phyloP scores from a whole-genome alignment of 2,888 invertebrate species.

The Lepidocyrtinus sp. region DNA sequence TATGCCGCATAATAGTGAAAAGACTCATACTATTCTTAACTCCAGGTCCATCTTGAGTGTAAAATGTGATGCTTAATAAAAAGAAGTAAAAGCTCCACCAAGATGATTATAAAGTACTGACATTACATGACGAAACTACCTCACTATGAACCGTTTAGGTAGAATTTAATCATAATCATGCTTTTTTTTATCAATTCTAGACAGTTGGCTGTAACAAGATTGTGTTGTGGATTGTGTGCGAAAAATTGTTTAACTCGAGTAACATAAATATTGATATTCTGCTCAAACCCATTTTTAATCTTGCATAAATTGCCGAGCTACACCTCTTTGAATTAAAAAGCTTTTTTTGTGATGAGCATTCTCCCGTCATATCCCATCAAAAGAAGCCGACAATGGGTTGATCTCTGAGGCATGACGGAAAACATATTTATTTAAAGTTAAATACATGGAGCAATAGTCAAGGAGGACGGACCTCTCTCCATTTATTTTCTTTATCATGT shows the following conservation, averaged over 20 bases:
- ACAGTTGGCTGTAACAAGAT: not conserved
- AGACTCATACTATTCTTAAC: too few species aligned
- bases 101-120: too few species aligned
- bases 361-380: not conserved
- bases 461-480: not conserved
- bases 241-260: not conserved
- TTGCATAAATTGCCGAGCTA: not conserved
- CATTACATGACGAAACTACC: too few species aligned
- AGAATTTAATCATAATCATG: too few species aligned
- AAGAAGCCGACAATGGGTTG: not conserved
- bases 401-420: not conserved
- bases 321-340: not conserved
- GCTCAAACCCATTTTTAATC: not conserved
- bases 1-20: too few species aligned
- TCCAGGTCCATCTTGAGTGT: too few species aligned
- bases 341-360: not conserved
- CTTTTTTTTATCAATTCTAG: not conserved
- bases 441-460: not conserved
- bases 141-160: too few species aligned
- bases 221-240: not conserved
- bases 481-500: conserved; percentile 6
- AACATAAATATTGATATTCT: not conserved
- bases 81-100: too few species aligned
- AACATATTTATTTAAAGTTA: not conserved
- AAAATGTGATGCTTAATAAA: too few species aligned